Evolutionary conservation across 2,113 vertebrate species (phyloP).

Genomic region (Phoenicopterus ruber): DNA sequence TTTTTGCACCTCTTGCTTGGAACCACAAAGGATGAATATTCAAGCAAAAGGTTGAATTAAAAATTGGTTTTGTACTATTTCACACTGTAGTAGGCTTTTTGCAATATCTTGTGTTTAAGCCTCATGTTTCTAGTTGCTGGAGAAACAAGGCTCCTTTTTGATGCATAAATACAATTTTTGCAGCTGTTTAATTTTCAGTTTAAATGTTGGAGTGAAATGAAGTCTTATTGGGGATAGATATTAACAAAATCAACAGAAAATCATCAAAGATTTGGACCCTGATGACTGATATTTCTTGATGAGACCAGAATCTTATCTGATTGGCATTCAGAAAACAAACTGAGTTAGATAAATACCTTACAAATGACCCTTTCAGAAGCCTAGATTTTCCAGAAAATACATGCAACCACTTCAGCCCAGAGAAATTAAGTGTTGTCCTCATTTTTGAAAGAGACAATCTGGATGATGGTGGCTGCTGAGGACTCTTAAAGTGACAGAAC

Average conservation of each 20-base stretch:
- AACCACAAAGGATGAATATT: neutral
- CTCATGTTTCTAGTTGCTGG: neutral
- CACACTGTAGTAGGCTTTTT: neutral
- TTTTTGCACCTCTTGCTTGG: neutral
- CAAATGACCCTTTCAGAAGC: neutral
- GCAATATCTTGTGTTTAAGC: neutral
- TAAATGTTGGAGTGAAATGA: neutral
- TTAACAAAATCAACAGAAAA: neutral
- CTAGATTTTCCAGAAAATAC: neutral
- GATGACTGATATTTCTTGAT: neutral
- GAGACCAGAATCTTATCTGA: neutral
- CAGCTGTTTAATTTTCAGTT: neutral
- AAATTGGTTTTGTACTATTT: neutral
- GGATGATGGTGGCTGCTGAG: neutral
- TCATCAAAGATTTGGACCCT: neutral
- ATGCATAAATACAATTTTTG: neutral
- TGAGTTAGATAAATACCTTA: neutral
- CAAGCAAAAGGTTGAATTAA: neutral
- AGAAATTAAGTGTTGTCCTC: neutral
- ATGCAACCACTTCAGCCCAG: neutral
- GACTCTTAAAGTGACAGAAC: neutral
- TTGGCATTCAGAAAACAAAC: neutral
- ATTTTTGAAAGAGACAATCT: neutral
- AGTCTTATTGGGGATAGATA: fast-evolving
- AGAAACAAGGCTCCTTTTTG: neutral